Evolutionary conservation across 2,888 invertebrate genomes (phyloP), one percentile per base, ranked within the genome.

Genomic region (Eristalis tenax): DNA sequence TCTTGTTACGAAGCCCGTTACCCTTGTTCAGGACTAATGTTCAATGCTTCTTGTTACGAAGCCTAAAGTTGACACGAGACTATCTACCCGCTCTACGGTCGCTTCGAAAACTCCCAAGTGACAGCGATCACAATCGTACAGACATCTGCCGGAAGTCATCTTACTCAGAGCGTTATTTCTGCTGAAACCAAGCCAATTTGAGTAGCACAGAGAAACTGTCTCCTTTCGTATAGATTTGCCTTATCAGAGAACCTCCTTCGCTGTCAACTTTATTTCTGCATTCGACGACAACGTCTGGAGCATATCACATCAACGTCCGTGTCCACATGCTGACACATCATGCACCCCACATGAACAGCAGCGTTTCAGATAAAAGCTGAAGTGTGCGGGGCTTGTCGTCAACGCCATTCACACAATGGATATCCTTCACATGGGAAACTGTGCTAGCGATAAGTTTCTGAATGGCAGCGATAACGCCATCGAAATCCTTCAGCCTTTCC

Each of bases 391-490:
- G 43, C 43, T 43, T 43, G 43, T 43, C 43, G 43, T 43, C 43
- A 43, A 43, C 43, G 43, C 2, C 15, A 43, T 6, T n/a, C 43
- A 43, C 43, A 43, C 43, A 43, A 43, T 43, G 43, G 6, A 43
- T 43, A 50, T 50, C 50, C 50, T 50, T 50, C 50, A 50, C 50
- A 50, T 50, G 50, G 50, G 18, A 18, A 18, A 8, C 50, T 18
- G 50, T 50, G 8, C 2, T 26, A 26, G 50, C 50, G 66, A 79
- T 57, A 70, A 77, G 26, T 28, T 8, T 32, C 32, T 18, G 32
- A 28, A 57, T 32, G 23, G 23, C 26, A 61, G 18, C 59, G 79
- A 79, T 79, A 79, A 79, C 66, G 73, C 73, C 71, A 73, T n/a
- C 32, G 63, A 6, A 50, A 50, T 50, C 50, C 50, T 50, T 50